A percentile compares a stretch with the other conserved stretches of the same genome.
phyloP scores from a whole-genome alignment of 2,888 invertebrate genomes.

The Pinctada fucata region DNA sequence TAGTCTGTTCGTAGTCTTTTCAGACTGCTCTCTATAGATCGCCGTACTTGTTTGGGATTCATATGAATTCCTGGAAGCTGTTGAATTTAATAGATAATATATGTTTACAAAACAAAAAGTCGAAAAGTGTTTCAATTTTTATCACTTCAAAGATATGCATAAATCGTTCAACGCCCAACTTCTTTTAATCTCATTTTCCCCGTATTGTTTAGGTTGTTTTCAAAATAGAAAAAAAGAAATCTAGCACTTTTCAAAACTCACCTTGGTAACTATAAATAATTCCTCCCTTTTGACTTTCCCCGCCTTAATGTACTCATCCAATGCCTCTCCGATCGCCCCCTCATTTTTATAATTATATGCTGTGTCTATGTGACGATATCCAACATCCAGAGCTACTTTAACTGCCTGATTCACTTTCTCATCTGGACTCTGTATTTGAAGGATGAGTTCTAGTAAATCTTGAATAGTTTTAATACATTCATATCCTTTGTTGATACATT shows the following conservation, averaged over 20 bases:
- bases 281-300: slow-evolving; percentile 36
- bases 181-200: background rate
- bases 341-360: slow-evolving; percentile 33
- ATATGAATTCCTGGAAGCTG: slow-evolving; percentile 20
- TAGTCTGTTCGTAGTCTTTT: slow-evolving; percentile 16
- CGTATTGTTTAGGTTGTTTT: background rate
- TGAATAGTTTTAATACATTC: too few species aligned
- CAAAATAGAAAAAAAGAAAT: too few species aligned
- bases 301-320: slow-evolving; percentile 25
- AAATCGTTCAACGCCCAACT: background rate
- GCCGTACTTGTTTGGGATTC: slow-evolving; percentile 6
- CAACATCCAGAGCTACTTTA: slow-evolving; percentile 27
- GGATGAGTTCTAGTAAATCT: too few species aligned
- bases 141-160: too few species aligned
- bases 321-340: slow-evolving; percentile 28
- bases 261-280: slow-evolving; percentile 37
- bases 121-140: too few species aligned
- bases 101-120: too few species aligned
- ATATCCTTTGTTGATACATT: too few species aligned
- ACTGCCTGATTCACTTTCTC: slow-evolving; percentile 26
- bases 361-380: slow-evolving; percentile 36
- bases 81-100: too few species aligned
- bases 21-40: slow-evolving; percentile 16
- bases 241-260: background rate
- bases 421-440: slow-evolving; percentile 15